Conservation (phyloP, 1,140 invertebrate species). For the Sogatella furcifera region DNA sequence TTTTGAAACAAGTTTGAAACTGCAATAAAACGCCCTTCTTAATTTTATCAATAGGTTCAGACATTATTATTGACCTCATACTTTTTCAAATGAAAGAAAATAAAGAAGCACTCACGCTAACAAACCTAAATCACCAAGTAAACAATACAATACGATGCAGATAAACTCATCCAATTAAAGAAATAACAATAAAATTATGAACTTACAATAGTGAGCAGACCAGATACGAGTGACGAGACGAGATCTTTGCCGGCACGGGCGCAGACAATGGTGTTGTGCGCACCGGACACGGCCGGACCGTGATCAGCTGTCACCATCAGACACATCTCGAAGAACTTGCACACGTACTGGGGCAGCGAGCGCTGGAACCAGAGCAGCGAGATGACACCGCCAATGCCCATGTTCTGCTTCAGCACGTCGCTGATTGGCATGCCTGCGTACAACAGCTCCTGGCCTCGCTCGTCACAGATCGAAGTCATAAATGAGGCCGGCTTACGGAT, state of each 20-base stretch:
- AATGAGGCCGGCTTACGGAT: constrained; percentile 99
- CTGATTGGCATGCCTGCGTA: constrained; percentile 99
- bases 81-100: too few relatives aligned
- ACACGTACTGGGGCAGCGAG: constrained; percentile 84
- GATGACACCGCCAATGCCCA: constrained; percentile 96
- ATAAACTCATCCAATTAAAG: constrained; percentile 1
- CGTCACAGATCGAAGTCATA: constrained; percentile 99
- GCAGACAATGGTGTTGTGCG: constrained; percentile 99
- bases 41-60: too few relatives aligned
- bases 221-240: constrained; percentile 91
- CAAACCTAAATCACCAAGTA: too few relatives aligned
- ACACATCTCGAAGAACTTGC: constrained; percentile 99
- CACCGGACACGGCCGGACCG: constrained; percentile 96
- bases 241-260: constrained; percentile 98
- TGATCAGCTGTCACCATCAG: constrained; percentile 99
- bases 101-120: too few relatives aligned
- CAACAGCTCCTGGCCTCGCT: constrained; percentile 92
- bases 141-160: too few relatives aligned
- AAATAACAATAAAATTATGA: not conserved
- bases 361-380: constrained; percentile 97
- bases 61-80: too few relatives aligned
- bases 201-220: constrained; percentile 93
- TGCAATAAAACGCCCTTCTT: too few relatives aligned
- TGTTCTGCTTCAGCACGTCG: constrained; percentile 75
- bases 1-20: too few relatives aligned